Percentiles rank a stretch among this genome's conserved stretches.
Conservation (phyloP, 2,797 vertebrate genomes). For the Xerus rutilus region DNA sequence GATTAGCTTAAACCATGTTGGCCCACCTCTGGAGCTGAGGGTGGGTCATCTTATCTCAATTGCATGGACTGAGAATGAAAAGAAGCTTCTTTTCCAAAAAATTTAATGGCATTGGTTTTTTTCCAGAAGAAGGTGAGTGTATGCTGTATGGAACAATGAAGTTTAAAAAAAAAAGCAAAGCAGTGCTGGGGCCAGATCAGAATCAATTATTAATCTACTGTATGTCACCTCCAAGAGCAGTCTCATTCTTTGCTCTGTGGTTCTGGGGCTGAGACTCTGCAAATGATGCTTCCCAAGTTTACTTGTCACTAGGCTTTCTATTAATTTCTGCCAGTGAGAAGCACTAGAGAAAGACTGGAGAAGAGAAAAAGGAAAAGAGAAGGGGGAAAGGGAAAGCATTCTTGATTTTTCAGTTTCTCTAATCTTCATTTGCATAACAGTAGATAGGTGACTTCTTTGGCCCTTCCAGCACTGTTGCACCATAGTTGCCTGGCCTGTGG, state of each 20-base stretch:
- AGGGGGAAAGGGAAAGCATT: neutral
- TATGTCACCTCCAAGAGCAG: neutral
- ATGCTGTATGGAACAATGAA: slow-evolving; percentile 8
- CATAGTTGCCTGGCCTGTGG: neutral
- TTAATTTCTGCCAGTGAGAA: neutral
- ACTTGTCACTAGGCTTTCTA: neutral
- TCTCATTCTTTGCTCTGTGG: neutral
- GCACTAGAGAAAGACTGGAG: neutral
- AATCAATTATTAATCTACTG: neutral
- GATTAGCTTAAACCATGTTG: neutral
- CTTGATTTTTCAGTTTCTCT: slow-evolving; percentile 13
- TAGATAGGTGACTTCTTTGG: slow-evolving; percentile 24
- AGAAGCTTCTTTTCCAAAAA: neutral
- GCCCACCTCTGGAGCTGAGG: neutral
- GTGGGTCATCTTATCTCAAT: slow-evolving; percentile 2
- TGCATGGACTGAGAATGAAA: neutral
- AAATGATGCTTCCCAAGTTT: neutral
- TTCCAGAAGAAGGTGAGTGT: neutral
- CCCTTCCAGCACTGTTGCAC: neutral
- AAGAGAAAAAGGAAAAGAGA: neutral
- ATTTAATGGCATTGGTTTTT: neutral
- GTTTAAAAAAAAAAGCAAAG: neutral
- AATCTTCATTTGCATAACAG: neutral
- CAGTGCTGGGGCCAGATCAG: neutral
- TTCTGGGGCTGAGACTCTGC: neutral